Conservation (phyloP, 64 coral and sea anemone species). For the Montipora efflorescens region DNA sequence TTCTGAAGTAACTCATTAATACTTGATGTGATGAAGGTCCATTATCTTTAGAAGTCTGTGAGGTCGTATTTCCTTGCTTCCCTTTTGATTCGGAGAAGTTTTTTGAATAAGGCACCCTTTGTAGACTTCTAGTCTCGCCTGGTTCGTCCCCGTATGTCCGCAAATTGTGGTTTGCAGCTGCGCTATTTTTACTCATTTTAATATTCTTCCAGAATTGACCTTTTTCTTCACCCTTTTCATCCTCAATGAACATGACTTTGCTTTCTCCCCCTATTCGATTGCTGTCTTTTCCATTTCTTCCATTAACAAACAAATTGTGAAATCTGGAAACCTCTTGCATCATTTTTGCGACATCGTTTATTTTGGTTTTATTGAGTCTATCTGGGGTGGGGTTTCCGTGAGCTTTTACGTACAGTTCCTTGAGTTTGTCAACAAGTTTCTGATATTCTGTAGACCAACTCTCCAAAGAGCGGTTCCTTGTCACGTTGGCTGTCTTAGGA, state of each 20-base stretch:
- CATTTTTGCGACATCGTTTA: constrained; percentile 1
- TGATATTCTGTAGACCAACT: constrained; percentile 36
- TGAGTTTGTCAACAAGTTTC: constrained; percentile 3
- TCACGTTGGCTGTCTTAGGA: background rate
- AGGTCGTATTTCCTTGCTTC: background rate
- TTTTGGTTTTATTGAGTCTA: background rate
- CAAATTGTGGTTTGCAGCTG: no score
- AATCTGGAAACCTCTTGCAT: constrained; percentile 35
- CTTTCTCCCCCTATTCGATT: background rate
- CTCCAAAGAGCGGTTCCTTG: background rate
- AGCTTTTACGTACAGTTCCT: background rate
- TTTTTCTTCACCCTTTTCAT: background rate
- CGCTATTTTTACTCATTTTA: no score
- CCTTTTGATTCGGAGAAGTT: background rate
- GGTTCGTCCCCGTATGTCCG: background rate
- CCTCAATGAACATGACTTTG: background rate
- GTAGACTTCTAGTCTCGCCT: constrained; percentile 12
- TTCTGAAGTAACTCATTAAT: constrained; percentile 79
- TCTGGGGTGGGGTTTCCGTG: background rate
- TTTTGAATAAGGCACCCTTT: background rate
- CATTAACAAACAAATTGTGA: background rate
- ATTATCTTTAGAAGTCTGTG: background rate
- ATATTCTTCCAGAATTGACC: background rate
- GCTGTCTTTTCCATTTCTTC: background rate
- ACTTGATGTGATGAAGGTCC: constrained; percentile 63